A percentile compares a stretch with the other conserved stretches of the same genome.
Evolutionary conservation across 2,113 vertebrate species (phyloP).

Genomic region (Hystrix cristata): DNA sequence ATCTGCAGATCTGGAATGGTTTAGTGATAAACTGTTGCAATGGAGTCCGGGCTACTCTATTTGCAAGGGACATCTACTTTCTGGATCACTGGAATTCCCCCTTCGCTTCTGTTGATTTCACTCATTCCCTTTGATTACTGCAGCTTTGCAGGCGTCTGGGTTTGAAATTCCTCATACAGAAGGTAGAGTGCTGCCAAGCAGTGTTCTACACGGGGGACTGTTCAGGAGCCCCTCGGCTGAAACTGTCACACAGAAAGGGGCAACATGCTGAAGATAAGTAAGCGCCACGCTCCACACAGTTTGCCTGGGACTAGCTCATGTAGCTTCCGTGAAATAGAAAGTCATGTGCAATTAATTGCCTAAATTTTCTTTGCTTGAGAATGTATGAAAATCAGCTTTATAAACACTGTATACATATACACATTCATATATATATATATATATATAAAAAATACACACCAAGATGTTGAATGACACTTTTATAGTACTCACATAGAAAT

Average conservation of each 20-base stretch:
- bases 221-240: not conserved
- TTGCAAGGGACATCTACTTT: not conserved
- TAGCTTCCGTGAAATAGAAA: not conserved
- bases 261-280: not conserved
- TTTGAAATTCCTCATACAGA: not conserved
- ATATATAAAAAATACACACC: slow-evolving; percentile 2
- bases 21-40: not conserved
- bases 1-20: not conserved
- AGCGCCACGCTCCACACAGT: not conserved
- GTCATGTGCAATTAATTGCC: not conserved
- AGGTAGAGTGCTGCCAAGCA: not conserved
- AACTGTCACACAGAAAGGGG: not conserved
- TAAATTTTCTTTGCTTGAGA: slow-evolving; percentile 23
- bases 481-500: slow-evolving; percentile 1
- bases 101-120: not conserved
- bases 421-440: not conserved
- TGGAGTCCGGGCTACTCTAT: rapidly evolving
- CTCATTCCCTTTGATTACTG: not conserved
- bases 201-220: too few relatives aligned
- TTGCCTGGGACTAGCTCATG: not conserved
- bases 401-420: not conserved
- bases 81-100: not conserved
- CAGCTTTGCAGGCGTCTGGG: not conserved
- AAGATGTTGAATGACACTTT: not conserved
- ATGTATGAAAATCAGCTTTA: not conserved